Base-by-base conservation (phyloP, 2,113 vertebrate species). In the Australoheros scitulus region DNA sequence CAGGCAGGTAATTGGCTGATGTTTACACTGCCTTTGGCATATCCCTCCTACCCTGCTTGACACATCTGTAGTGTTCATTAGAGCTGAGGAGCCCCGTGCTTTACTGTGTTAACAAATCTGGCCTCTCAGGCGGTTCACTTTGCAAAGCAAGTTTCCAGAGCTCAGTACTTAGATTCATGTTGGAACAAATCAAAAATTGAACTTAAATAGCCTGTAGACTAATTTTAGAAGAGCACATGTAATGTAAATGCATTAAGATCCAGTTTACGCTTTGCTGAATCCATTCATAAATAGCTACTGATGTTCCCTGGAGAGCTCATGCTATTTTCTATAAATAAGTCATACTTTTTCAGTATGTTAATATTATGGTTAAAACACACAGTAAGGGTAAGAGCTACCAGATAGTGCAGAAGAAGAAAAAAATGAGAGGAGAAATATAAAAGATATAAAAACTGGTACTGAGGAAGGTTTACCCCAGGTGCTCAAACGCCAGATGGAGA, bases 31-130 rank as follows among this genome's bases (percentile, higher is more conserved):
- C 88, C 59, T 72, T 82, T 84, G 91, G 92, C 88, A 17, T 77
- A 17, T 61, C 91, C 83, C 88, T 82, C 88, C 85, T 76, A 78
- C 79, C 59, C 88, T 61, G 80, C 80, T 77, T 80, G 87, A 93
- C 92, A 94, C 92, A 94, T 93, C 93, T 95, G 93, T 89, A 91
- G 85, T 92, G 82, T 91, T 94, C 92, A 93, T 94, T 94, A 93
- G 84, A 85, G 90, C 79, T 15, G 79, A 80, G 87, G 61, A 88
- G 83, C 79, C 86, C 68, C 72, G 77, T 56, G 76, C 70, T 87
- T 36, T 72, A 84, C 87, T 15, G 77, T 58, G 84, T 86, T 87
- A 80, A 84, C 82, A 89, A 91, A 93, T 88, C 74, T 89, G 87
- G 52, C 58, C 75, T 77, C 78, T 65, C 90, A 88, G 89, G 70